Evolutionary conservation across 2,888 invertebrate species (phyloP), one percentile per base, ranked within the genome.

Genomic region (Cosmia trapezina): DNA sequence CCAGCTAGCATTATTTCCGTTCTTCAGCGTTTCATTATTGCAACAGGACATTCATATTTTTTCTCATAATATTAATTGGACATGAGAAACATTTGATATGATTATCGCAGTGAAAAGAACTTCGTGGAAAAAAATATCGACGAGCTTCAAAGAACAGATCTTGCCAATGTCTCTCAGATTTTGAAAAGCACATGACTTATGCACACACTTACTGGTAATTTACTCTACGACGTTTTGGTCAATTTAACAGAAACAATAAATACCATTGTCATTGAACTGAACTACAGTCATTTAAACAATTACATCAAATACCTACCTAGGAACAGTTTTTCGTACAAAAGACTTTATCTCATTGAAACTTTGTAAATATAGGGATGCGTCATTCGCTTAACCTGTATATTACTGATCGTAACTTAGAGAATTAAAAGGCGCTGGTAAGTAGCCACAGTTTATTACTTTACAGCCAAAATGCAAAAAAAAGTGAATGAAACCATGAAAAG

Each of bases 201-300:
- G 28, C 28, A 28, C 28, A 28, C 28, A 28, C n/a, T n/a, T 33
- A 4, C 37, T 37, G 37, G 2, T 37, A 37, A 37, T 37, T 37
- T 37, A 65, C 17, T 33, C 41, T 22, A 14, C 54, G 33, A 45
- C n/a, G 47, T 56, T 28, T 9, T 47, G 19, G 12, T 28, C 47
- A 70, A 60, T 77, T 67, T 33, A 68, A 47, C 53, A 33, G 17
- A 54, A 53, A 64, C 22, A 37, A 51, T 47, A 68, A 51, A 33
- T n/a, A 70, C 37, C 28, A 43, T 62, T 60, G 56, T 63, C 83
- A 77, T 85, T 85, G 68, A 49, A 74, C 73, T 85, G 80, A 83
- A 80, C 80, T 80, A 85, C 47, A 53, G 63, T 54, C 8, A 66
- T 68, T 60, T 45, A 54, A 54, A 4, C 72, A 70, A 74, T 70